A percentile compares a stretch with the other conserved stretches of the same genome.
Conservation (phyloP, 2,797 vertebrate species). For the Iguana delicatissima region DNA sequence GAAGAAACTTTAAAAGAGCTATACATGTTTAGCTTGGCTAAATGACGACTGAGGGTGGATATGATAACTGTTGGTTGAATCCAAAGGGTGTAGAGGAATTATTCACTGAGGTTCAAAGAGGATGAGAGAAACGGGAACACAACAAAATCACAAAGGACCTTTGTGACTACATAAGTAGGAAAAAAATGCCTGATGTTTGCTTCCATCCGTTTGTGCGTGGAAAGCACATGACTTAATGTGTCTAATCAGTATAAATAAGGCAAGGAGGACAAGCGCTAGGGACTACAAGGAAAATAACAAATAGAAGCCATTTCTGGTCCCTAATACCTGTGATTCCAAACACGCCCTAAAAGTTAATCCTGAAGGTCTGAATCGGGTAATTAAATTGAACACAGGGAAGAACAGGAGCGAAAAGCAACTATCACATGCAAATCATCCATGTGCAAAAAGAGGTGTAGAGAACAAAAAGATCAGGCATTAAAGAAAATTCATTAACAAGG, state of each 20-base stretch:
- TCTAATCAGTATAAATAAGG: neutral
- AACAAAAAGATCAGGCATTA: constrained; percentile 29
- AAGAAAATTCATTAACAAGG: constrained; percentile 5
- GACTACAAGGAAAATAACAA: neutral
- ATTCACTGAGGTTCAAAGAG: constrained; percentile 60
- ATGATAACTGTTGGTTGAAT: constrained; percentile 54
- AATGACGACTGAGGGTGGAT: constrained; percentile 64
- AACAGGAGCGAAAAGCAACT: neutral
- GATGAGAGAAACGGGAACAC: constrained; percentile 14
- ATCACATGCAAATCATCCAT: constrained; percentile 21
- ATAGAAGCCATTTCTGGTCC: neutral
- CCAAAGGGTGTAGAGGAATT: constrained; percentile 60
- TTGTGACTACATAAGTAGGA: constrained; percentile 53
- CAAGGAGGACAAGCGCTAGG: fast-evolving
- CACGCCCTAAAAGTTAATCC: constrained; percentile 21
- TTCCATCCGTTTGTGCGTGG: constrained; percentile 37
- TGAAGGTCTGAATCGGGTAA: constrained; percentile 30
- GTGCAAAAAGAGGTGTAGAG: neutral
- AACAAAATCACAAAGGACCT: constrained; percentile 54
- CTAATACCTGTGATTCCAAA: constrained; percentile 37
- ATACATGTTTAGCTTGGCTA: constrained; percentile 76
- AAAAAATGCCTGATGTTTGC: constrained; percentile 47
- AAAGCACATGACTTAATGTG: constrained; percentile 10
- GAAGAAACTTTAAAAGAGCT: constrained; percentile 73
- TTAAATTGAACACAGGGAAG: neutral